Base-by-base conservation (phyloP, 35 echinoderm and acorn worm species). In the Lytechinus pictus region DNA sequence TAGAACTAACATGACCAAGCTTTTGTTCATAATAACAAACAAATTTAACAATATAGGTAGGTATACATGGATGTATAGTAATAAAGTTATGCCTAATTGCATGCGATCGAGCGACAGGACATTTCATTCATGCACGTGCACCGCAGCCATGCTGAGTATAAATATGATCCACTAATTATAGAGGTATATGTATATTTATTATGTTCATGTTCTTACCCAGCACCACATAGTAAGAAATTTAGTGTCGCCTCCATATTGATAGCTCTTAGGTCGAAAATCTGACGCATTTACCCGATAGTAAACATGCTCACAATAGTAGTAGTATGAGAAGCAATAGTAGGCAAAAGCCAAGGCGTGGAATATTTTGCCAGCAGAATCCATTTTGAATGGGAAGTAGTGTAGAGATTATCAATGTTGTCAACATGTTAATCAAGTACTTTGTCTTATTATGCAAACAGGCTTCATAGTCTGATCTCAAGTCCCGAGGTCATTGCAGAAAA, bases 291-390 rank as follows among this genome's bases (percentile, higher is more conserved):
- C 66, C 5, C 4, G 66, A 79, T 24, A 4, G n/a, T 79, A 79
- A 79, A 79, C 66, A n/a, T 79, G 16, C n/a, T 79, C 66, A 79
- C 66, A 79, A 79, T 79, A 79, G 66, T 79, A 79, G n/a, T 79
- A 79, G n/a, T 79, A 79, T 4, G 66, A 79, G 19, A 24, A 79
- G 14, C 66, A 79, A 79, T 79, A 79, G 66, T 79, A 79, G 21
- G 19, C 8, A 16, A 79, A 79, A 79, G n/a, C 66, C 66, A 79
- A 79, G 8, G 66, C 66, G 14, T 79, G 66, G 66, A 24, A 79
- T 24, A 79, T 24, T 79, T 79, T 79, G n/a, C 66, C 19, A 79
- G 66, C 19, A 79, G n/a, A 8, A 79, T 24, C 66, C 66, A 79
- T 79, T 79, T 79, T 79, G 66, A 16, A 79, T 79, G 66, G 19